Conservation (phyloP, 1,140 invertebrate species). For the Atta cephalotes region DNA sequence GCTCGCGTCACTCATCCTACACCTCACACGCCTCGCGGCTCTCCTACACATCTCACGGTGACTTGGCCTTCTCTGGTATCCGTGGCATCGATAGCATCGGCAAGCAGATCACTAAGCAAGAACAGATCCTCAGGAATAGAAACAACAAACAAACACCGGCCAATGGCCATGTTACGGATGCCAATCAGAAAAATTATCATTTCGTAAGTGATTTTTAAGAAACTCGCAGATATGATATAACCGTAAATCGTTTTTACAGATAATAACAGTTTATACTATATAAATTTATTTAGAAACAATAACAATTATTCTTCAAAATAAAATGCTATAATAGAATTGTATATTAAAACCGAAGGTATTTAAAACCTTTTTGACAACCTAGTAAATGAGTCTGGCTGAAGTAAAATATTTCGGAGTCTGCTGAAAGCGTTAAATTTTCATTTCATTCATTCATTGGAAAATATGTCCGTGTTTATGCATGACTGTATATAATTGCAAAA, state of each 20-base stretch:
- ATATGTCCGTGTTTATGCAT: neutral
- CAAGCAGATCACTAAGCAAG: conserved; percentile 93
- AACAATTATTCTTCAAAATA: too few relatives aligned
- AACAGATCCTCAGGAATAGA: conserved; percentile 90
- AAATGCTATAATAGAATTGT: too few relatives aligned
- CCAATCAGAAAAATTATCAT: conserved; percentile 89
- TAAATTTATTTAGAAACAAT: too few relatives aligned
- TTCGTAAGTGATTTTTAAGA: conserved; percentile 87
- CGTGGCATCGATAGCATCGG: conserved; percentile 88
- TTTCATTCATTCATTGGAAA: neutral
- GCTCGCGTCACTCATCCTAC: conserved; percentile 96
- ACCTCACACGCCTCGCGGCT: conserved; percentile 96
- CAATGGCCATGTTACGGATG: conserved; percentile 88
- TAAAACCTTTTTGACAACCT: too few relatives aligned
- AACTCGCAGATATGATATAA: neutral
- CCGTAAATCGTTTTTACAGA: neutral
- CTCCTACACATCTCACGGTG: conserved; percentile 97
- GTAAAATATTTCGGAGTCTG: neutral
- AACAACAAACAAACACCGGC: conserved; percentile 84
- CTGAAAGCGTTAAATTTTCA: neutral
- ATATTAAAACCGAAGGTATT: too few relatives aligned
- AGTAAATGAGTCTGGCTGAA: neutral
- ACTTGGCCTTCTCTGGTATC: conserved; percentile 87
- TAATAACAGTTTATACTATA: too few relatives aligned
- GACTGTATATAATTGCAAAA: neutral